A percentile compares a stretch with the other conserved stretches of the same genome.
These are phyloP conservation scores for Microtus oregoni DNA, from an alignment of 2,113 vertebrate species.

Conservation along the genomic window DNA sequence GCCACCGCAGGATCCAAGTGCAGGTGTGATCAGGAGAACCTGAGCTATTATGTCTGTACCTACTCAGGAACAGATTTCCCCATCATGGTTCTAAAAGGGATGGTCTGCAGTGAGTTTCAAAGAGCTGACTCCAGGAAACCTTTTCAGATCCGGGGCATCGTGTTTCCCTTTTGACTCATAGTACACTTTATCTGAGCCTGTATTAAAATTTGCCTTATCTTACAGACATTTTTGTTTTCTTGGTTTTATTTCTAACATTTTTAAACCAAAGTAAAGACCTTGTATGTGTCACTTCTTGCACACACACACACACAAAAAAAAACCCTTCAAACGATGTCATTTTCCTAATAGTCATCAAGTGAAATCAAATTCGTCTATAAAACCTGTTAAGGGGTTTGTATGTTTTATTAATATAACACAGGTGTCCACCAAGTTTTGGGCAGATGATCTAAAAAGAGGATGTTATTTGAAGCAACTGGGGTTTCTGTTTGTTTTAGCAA, in stretches of 20 bases:
- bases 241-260: constrained; percentile 44
- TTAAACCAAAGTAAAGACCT: not conserved
- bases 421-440: not conserved
- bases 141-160: not conserved
- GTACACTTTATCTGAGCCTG: not conserved
- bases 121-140: not conserved
- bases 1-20: not conserved
- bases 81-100: not conserved
- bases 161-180: not conserved
- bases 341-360: constrained; percentile 17
- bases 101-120: not conserved
- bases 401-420: constrained; percentile 13
- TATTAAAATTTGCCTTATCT: constrained; percentile 14
- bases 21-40: not conserved
- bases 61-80: not conserved
- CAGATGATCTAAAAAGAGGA: constrained; percentile 8
- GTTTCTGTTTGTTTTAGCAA: constrained; percentile 32
- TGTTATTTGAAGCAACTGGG: constrained; percentile 29
- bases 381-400: not conserved
- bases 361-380: constrained; percentile 21
- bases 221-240: constrained; percentile 26
- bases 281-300: not conserved
- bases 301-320: not conserved
- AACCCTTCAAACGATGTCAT: not conserved
- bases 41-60: not conserved